Evolutionary conservation across 2,113 vertebrate genomes (phyloP).

Genomic region (Labrus mixtus): DNA sequence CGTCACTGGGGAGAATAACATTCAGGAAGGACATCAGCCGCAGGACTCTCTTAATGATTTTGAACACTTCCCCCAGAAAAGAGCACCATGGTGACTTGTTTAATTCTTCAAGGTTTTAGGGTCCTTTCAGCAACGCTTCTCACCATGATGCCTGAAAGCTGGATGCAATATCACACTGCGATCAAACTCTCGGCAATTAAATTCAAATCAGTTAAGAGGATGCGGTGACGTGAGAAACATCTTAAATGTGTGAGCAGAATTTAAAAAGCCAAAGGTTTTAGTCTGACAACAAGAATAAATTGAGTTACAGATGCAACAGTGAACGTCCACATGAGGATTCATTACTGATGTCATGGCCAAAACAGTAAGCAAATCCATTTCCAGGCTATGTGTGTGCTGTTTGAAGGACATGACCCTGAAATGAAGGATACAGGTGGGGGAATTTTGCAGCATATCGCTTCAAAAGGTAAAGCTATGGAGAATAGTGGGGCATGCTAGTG

Average conservation of each 20-base stretch:
- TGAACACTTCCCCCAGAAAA: constrained; percentile 1
- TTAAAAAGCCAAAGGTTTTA: neutral
- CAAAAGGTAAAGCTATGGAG: neutral
- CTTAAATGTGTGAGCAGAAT: constrained; percentile 7
- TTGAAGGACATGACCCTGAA: constrained; percentile 50
- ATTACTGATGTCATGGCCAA: constrained; percentile 14
- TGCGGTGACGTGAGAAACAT: neutral
- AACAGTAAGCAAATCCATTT: constrained; percentile 27
- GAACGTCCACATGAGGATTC: constrained; percentile 24
- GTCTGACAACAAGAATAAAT: neutral
- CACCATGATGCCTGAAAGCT: neutral
- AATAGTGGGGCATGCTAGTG: neutral
- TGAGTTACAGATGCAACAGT: neutral
- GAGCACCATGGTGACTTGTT: neutral
- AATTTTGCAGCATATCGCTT: neutral
- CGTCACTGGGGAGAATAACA: neutral
- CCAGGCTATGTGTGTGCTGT: constrained; percentile 13
- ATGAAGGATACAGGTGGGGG: constrained; percentile 15
- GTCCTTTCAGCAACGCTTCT: constrained; percentile 17
- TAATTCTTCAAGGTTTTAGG: constrained; percentile 36
- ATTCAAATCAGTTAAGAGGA: constrained; percentile 26
- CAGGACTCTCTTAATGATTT: constrained; percentile 22
- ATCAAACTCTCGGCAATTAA: constrained; percentile 31
- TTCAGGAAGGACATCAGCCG: constrained; percentile 33
- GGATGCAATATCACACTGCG: constrained; percentile 5